Percentiles rank a stretch among this genome's conserved stretches.
Conservation (phyloP, 2,797 vertebrate genomes). For the Tenualosa ilisha region DNA sequence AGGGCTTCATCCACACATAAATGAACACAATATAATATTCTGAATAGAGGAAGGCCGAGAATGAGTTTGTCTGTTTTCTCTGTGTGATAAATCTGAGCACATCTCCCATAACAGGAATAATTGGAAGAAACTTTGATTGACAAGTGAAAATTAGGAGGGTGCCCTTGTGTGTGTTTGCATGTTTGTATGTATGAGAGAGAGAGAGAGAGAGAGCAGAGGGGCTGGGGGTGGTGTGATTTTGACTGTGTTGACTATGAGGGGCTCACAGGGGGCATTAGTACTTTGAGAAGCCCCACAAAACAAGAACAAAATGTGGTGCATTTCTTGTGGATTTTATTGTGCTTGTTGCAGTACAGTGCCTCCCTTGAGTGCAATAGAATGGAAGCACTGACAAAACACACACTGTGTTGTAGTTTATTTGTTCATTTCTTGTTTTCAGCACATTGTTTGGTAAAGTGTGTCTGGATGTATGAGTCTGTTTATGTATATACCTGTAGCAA, state of each 20-base stretch:
- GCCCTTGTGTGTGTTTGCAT: background rate
- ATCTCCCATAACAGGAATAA: constrained; percentile 9
- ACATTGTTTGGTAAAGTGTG: background rate
- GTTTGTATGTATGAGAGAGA: background rate
- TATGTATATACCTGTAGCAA: background rate
- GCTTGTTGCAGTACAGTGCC: background rate
- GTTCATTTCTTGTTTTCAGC: background rate
- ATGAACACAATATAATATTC: background rate
- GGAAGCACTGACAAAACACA: background rate
- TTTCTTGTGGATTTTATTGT: background rate
- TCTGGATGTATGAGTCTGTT: background rate
- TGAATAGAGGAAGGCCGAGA: background rate
- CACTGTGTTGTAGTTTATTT: background rate
- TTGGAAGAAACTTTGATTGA: constrained; percentile 15
- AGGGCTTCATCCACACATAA: background rate
- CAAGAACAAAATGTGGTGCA: background rate
- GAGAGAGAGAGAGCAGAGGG: background rate
- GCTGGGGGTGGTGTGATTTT: background rate
- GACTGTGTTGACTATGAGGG: background rate
- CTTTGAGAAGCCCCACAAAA: background rate
- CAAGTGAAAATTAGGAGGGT: constrained; percentile 16
- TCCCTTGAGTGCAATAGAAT: background rate
- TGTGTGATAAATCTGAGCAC: background rate
- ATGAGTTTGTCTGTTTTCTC: background rate
- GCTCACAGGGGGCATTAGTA: background rate